Evolutionary conservation across 2,888 invertebrate species (phyloP), one percentile per base, ranked within the genome.

Genomic region (Uropetala carovei): DNA sequence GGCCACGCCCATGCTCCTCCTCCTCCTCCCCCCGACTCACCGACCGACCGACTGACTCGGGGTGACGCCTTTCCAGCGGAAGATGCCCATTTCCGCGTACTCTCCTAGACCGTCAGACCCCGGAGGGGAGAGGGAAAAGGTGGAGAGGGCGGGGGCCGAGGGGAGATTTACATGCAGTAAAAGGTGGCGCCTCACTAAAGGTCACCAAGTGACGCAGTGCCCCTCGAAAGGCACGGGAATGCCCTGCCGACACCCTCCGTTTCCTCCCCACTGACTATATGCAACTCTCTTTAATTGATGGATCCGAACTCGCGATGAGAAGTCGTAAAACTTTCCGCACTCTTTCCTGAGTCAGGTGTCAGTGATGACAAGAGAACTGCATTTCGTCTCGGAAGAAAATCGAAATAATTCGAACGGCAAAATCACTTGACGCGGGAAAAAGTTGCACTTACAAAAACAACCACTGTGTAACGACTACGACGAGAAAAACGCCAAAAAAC

Each of bases 1-100:
- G 68, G 22, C 68, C 68, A 68, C 68, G 68, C 68, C 68, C 68
- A 68, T 68, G 8, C 68, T 18, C 16, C 64, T 16, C 18, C 68
- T 18, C 68, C 68, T 18, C n/a, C n/a, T n/a, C n/a, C n/a, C 64
- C 8, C 18, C 64, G 64, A 64, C n/a, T 22, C 22, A 27, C 75
- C 22, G 22, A 13, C 75, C 75, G 75, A 27, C 43, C 75, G 27
- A 68, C 68, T n/a, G 68, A 68, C 43, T 43, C 43, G 22, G 68
- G 68, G 68, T 68, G 68, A 75, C 75, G 75, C 75, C 75, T 75
- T 75, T 75, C 75, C 89, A 64, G 89, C 89, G 89, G 89, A 89
- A 89, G 89, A 89, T 89, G 89, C 89, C 89, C 89, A 89, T 89
- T 68, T 89, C 89, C 89, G 64, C 89, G 64, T 27, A 11, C 30